A percentile compares a stretch with the other conserved stretches of the same genome.
Evolutionary conservation across 1,140 invertebrate genomes (phyloP).

Genomic region (Caenorhabditis latens): DNA sequence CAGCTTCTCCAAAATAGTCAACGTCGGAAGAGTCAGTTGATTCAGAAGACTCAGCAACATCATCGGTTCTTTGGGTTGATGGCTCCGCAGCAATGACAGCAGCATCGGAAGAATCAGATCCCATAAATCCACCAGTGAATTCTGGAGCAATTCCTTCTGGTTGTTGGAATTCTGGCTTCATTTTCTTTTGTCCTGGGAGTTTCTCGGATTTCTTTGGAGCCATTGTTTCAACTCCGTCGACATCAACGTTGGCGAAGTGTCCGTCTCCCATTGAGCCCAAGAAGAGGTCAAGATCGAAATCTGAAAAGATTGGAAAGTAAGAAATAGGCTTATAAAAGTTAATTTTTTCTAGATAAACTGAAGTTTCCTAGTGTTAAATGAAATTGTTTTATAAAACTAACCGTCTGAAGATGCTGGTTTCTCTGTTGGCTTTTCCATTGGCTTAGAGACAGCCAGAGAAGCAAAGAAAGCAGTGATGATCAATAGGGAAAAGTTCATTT

Average conservation of each 20-base stretch:
- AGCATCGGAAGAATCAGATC: neutral
- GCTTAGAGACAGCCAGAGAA: slow-evolving; percentile 37
- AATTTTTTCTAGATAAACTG: neutral
- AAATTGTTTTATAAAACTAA: neutral
- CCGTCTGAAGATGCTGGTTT: slow-evolving; percentile 9
- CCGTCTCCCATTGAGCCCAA: slow-evolving; percentile 33
- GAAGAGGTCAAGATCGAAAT: slow-evolving; percentile 38
- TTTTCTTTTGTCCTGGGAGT: slow-evolving; percentile 49
- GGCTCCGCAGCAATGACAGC: slow-evolving; percentile 42
- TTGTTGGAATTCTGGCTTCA: slow-evolving; percentile 51
- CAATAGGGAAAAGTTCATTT: slow-evolving; percentile 49
- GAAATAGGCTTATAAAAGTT: neutral
- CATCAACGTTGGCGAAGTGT: slow-evolving; percentile 38
- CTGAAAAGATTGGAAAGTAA: neutral
- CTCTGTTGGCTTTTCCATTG: slow-evolving; percentile 26
- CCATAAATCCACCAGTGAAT: slow-evolving; percentile 40
- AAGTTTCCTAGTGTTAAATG: neutral
- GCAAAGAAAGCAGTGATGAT: slow-evolving; percentile 26
- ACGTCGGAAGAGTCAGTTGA: slow-evolving; percentile 28
- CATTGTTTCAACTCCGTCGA: slow-evolving; percentile 44
- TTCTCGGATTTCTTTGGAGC: slow-evolving; percentile 40
- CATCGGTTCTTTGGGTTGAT: slow-evolving; percentile 34
- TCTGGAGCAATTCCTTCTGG: slow-evolving; percentile 44
- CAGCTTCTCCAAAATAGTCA: slow-evolving; percentile 55
- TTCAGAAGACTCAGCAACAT: slow-evolving; percentile 37